Evolutionary conservation across 1,140 invertebrate species (phyloP), one percentile per base, ranked within the genome.

Genomic region (Paracyclopina nana): DNA sequence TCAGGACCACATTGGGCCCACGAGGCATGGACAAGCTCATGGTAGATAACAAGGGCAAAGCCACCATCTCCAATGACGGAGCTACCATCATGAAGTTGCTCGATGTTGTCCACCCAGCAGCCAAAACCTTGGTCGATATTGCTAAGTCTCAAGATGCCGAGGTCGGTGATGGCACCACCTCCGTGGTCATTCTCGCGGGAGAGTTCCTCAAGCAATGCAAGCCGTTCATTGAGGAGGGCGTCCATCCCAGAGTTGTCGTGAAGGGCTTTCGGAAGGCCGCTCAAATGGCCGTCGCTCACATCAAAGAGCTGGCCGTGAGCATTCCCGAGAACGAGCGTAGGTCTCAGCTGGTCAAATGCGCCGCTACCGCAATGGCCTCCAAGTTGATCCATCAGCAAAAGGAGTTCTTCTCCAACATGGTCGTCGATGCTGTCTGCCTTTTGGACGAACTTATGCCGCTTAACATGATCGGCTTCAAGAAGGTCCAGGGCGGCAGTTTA

Each of bases 401-500:
- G 64, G 79, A 80, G 43, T 95, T 95, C 68, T 99, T 99, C 65
- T 78, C 88, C 20, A 78, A 79, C 60, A 90, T 99, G 76, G 92
- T 96, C 6, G 94, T 99, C 0, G 88, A 97, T 64, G 94, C 94
- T 55, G 94, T 99, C 1, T 72, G 91, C 55, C 73, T 78, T 26
- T 68, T 99, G 51, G 94, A 98, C 64, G 85, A 91, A 11, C 69
- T 96, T 28, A 66, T 96, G 54, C 91, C 94, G 0, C 68, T 98
- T 11, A 92, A 97, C 62, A 98, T 99, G 92, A 98, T 99, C 65
- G 94, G 95, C 49, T 92, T 98, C 53, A 99, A 99, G 68, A 97
- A 98, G 68, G 82, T 96, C 12, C 71, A 77, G n/a, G 92, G 92
- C 46, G 92, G 92, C 54, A 82, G 80, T 4, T 62, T 97, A 8